A percentile compares a stretch with the other conserved stretches of the same genome.
These are phyloP conservation scores for Scolopax mira DNA, from an alignment of 2,113 vertebrate genomes.

Conservation along the genomic window DNA sequence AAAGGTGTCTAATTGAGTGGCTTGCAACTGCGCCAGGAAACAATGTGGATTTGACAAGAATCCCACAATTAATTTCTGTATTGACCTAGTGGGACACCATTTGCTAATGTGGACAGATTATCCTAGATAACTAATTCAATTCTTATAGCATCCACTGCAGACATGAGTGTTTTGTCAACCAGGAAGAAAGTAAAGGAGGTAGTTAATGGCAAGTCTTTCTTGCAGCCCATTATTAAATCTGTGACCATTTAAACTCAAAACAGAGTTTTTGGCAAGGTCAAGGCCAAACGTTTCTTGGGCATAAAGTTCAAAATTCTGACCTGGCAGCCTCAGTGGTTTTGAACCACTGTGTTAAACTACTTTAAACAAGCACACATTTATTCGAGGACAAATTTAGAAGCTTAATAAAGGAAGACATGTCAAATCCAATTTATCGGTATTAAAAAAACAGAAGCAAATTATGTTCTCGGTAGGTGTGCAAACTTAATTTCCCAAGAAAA, in stretches of 20 bases:
- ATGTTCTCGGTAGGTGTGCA: neutral
- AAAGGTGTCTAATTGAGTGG: conserved; percentile 83
- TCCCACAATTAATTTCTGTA: conserved; percentile 76
- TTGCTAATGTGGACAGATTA: conserved; percentile 70
- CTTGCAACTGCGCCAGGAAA: conserved; percentile 71
- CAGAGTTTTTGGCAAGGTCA: conserved; percentile 50
- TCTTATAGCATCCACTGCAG: conserved; percentile 36
- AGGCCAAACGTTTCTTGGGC: conserved; percentile 44
- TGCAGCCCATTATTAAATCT: conserved; percentile 65
- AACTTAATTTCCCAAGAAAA: conserved; percentile 49
- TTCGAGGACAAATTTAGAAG: conserved; percentile 51
- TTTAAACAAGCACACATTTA: conserved; percentile 46
- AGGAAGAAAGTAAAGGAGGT: conserved; percentile 57
- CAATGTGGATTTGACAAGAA: conserved; percentile 75
- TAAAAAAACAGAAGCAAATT: conserved; percentile 35
- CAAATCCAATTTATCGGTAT: conserved; percentile 39
- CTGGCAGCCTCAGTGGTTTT: conserved; percentile 32
- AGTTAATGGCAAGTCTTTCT: conserved; percentile 55
- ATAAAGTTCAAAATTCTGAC: conserved; percentile 49
- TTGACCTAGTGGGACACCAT: conserved; percentile 74
- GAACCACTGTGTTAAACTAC: neutral
- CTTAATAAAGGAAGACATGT: conserved; percentile 54
- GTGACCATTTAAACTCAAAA: conserved; percentile 70
- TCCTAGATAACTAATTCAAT: conserved; percentile 64
- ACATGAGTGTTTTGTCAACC: conserved; percentile 58